Conservation (phyloP, 2,113 vertebrate genomes). For the Lonchura striata region DNA sequence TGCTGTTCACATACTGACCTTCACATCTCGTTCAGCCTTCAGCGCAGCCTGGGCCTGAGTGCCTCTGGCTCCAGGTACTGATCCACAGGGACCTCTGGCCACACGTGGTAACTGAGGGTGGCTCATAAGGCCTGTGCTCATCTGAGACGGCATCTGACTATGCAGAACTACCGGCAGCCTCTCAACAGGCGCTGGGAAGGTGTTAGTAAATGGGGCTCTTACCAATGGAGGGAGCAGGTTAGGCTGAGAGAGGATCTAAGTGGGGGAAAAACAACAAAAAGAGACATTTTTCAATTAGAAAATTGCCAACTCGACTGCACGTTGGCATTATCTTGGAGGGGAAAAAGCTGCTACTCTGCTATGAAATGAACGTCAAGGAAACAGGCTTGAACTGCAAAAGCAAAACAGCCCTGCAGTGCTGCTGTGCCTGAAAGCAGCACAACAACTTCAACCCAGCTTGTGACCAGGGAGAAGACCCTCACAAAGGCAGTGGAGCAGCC, state of each 20-base stretch:
- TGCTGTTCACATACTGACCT: slow-evolving; percentile 78
- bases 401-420: background rate
- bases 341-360: slow-evolving; percentile 24
- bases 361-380: background rate
- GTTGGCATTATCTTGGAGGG: slow-evolving; percentile 63
- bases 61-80: slow-evolving; percentile 84
- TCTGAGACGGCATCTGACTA: slow-evolving; percentile 85
- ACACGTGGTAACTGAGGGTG: slow-evolving; percentile 87
- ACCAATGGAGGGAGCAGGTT: slow-evolving; percentile 94
- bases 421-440: background rate
- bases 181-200: slow-evolving; percentile 90
- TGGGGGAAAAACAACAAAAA: slow-evolving; percentile 76
- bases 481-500: background rate
- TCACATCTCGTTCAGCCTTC: slow-evolving; percentile 92
- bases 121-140: slow-evolving; percentile 91
- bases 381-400: background rate
- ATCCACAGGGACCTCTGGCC: slow-evolving; percentile 83
- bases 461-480: background rate
- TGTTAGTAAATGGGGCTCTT: slow-evolving; percentile 90
- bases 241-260: slow-evolving; percentile 94
- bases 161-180: slow-evolving; percentile 86
- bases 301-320: slow-evolving; percentile 41
- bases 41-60: slow-evolving; percentile 84
- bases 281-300: slow-evolving; percentile 73
- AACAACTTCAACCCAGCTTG: background rate